Evolutionary conservation across 1,140 invertebrate species (phyloP), one percentile per base, ranked within the genome.

Genomic region (Aradophagus sp.): DNA sequence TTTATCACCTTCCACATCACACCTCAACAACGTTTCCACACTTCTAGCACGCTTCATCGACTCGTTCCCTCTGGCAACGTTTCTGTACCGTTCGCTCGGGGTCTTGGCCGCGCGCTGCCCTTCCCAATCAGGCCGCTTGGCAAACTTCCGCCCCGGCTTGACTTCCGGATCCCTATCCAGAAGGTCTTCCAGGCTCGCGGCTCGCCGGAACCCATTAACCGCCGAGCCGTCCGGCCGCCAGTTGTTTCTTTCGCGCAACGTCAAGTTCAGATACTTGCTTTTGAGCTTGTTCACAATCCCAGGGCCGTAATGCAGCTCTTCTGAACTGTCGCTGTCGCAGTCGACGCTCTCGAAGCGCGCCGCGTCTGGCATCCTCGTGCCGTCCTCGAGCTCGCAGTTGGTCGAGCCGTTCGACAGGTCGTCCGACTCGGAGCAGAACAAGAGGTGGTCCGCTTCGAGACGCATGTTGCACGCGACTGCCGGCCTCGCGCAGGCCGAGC

Each of bases 261-360:
- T 92, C 26, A 96, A 86, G 76, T 92, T 94, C 50, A 96, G 87
- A 80, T 95, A 96, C 73, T 93, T 92, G 76, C 92, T 92, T 77
- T 93, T 91, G 32, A 96, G 86, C 75, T 92, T 92, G 71, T 93
- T 94, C 2, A 97, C 95, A 75, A 97, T 96, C 5, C 95, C 95
- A 6, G 95, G 95, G 4, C 95, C 95, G 85, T 97, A 97, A 70
- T 92, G 91, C 12, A 96, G 81, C 76, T 96, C 95, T 84, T 95
- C 93, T 42, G 87, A 90, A 61, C 86, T 88, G 75, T 89, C 88
- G 44, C 88, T 88, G 38, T 88, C 86, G 45, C 20, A 4, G 20
- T 8, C 20, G 20, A 4, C 20, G 8, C 20, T 23, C 4, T 8
- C 20, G 15, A 56, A 32, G 1, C 44, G 58, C 32, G 53, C 15